Evolutionary conservation across 1,140 invertebrate genomes (phyloP).

Genomic region (Zaprionus kolodkinae): DNA sequence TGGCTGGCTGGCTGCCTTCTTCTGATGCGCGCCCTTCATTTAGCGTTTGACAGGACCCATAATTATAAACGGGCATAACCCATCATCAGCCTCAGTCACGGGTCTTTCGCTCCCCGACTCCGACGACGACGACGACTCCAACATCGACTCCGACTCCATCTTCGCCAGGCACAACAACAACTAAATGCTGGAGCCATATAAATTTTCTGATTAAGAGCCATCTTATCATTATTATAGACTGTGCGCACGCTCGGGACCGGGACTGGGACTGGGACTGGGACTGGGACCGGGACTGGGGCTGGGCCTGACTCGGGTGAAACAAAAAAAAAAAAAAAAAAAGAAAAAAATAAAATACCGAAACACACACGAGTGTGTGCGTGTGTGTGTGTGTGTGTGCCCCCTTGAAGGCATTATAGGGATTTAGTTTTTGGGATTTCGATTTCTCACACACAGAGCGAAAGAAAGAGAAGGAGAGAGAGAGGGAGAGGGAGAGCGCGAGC

Average conservation of each 20-base stretch:
- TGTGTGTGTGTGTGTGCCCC: slow-evolving; percentile 49
- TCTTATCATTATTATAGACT: slow-evolving; percentile 84
- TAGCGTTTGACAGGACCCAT: slow-evolving; percentile 82
- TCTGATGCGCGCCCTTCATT: slow-evolving; percentile 79
- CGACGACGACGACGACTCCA: too few species aligned
- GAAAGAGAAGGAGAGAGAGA: neutral
- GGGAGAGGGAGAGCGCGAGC: neutral
- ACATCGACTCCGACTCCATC: neutral
- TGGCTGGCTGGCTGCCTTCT: slow-evolving; percentile 30
- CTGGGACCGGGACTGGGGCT: neutral
- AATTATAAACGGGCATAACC: slow-evolving; percentile 84
- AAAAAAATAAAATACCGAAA: slow-evolving; percentile 62
- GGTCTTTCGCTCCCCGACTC: neutral
- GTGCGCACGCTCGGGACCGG: slow-evolving; percentile 69
- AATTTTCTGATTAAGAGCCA: slow-evolving; percentile 84
- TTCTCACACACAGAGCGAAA: slow-evolving; percentile 60
- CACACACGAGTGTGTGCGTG: slow-evolving; percentile 42
- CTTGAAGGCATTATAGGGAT: slow-evolving; percentile 80
- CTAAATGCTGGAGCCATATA: slow-evolving; percentile 79
- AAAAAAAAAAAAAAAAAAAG: slow-evolving; percentile 20
- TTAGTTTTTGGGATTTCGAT: slow-evolving; percentile 83
- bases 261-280: neutral
- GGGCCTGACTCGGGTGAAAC: slow-evolving; percentile 19
- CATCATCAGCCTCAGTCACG: slow-evolving; percentile 72
- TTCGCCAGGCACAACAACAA: slow-evolving; percentile 39